These are phyloP conservation scores for Trachelus iudaicus DNA, from an alignment of 2,888 invertebrate genomes.

Conservation along the genomic window DNA sequence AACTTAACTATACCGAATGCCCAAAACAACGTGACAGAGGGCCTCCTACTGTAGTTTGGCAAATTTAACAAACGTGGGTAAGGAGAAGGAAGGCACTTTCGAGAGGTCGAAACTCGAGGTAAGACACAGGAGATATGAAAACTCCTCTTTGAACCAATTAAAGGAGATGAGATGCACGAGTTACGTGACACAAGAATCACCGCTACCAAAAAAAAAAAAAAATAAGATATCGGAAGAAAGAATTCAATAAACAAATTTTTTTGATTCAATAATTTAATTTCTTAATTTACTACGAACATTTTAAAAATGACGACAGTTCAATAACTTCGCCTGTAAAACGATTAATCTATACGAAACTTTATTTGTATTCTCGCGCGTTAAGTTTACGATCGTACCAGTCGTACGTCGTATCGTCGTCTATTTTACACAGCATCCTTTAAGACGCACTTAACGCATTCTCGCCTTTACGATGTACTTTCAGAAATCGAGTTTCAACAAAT, in stretches of 20 bases:
- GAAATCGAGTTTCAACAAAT: constrained; percentile 83
- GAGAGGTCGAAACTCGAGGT: constrained; percentile 48
- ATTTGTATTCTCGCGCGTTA: background rate
- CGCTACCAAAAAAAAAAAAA: too few species aligned
- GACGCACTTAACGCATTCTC: background rate
- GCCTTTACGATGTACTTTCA: constrained; percentile 61
- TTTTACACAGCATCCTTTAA: background rate
- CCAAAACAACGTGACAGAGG: constrained; percentile 48
- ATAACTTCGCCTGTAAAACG: background rate
- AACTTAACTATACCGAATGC: constrained; percentile 24
- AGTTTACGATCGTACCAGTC: background rate
- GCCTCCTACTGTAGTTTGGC: constrained; percentile 64
- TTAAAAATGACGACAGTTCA: background rate
- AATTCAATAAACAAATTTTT: too few species aligned
- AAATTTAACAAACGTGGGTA: constrained; percentile 55
- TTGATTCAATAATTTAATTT: too few species aligned
- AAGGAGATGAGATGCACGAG: background rate
- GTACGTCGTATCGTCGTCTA: background rate
- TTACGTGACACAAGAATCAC: background rate
- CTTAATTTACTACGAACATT: too few species aligned
- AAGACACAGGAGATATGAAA: constrained; percentile 34
- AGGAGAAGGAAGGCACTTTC: constrained; percentile 38
- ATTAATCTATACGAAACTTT: background rate
- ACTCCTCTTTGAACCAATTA: background rate
- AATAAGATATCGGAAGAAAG: too few species aligned